Conservation (phyloP, 2,888 invertebrate genomes). For the Dryomyza anilis region DNA sequence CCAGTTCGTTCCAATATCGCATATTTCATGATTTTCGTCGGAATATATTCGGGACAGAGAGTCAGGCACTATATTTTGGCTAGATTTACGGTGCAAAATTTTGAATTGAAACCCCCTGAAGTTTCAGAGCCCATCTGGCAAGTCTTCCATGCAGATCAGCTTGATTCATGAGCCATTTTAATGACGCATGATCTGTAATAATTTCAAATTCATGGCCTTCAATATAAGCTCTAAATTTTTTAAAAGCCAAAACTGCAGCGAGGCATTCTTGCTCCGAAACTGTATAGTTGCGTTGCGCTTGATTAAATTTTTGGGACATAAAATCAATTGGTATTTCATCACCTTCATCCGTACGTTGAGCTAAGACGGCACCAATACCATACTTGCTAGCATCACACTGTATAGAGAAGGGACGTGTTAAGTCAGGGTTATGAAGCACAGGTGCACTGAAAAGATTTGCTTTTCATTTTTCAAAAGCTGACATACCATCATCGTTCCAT, state of each 20-base stretch:
- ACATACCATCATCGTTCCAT: too few species aligned
- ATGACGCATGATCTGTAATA: conserved; percentile 1
- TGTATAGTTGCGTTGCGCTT: too few species aligned
- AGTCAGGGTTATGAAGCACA: conserved; percentile 29
- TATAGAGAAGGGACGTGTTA: conserved; percentile 20
- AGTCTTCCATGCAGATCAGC: conserved; percentile 1
- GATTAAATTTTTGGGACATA: too few species aligned
- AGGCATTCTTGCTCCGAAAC: too few species aligned
- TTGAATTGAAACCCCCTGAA: neutral
- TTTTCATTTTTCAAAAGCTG: too few species aligned
- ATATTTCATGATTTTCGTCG: too few species aligned
- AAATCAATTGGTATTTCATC: too few species aligned
- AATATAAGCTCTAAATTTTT: conserved; percentile 25
- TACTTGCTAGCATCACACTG: too few species aligned
- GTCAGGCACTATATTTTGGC: conserved; percentile 1
- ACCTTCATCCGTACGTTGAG: too few species aligned
- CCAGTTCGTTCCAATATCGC: neutral
- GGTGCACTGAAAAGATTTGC: conserved; percentile 22
- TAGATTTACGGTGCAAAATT: neutral
- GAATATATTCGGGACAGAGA: neutral
- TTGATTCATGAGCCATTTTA: conserved; percentile 7
- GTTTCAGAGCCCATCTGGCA: conserved; percentile 10
- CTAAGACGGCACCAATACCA: too few species aligned
- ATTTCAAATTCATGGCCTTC: conserved; percentile 21
- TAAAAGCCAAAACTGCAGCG: too few species aligned